Evolutionary conservation across 37 sponge, comb jelly and placozoan species (phyloP), one percentile per base, ranked within the genome.

Genomic region (Cladorhizidae sp.): DNA sequence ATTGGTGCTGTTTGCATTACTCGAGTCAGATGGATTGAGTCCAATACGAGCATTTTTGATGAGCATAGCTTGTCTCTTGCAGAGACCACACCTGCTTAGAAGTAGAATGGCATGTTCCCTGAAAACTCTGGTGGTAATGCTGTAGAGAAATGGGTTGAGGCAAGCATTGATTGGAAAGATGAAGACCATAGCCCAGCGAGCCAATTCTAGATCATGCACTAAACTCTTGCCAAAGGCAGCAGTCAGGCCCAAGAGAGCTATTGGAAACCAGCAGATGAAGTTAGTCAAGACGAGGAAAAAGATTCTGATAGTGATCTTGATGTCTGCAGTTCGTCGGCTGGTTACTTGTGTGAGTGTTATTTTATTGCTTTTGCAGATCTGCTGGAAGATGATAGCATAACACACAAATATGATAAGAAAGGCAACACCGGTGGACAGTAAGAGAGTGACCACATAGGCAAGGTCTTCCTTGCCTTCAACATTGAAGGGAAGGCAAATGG

Each of bases 151-250:
- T 33, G 95, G 95, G 70, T 95, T 90, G 39, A 88, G 70, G 51
- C 87, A 89, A 36, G 89, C 82, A 61, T 95, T 95, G 49, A 95
- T 42, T 41, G 95, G 95, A 57, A 95, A 91, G 67, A 95, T 63
- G 54, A 95, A 81, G 0, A 91, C 89, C 39, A 95, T 68, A 14
- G 88, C 61, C 40, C 84, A 57, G 51, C 85, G 91, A 5, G 95
- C 83, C 45, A 31, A 74, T 14, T 37, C 21, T 7, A 88, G 36
- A 36, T 57, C 50, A 20, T 85, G 64, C 8, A 82, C 57, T 1
- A 84, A 72, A 37, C 78, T 75, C 12, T 80, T 20, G 8, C 82
- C 88, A 54, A 78, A 70, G 25, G 74, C 80, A 25, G 88, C 85
- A 0, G 80, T 57, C 35, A 95, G 45, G 5, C 90, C 87, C 43